Evolutionary conservation across 2,888 invertebrate genomes (phyloP).

Genomic region (Lepidonotus clava): DNA sequence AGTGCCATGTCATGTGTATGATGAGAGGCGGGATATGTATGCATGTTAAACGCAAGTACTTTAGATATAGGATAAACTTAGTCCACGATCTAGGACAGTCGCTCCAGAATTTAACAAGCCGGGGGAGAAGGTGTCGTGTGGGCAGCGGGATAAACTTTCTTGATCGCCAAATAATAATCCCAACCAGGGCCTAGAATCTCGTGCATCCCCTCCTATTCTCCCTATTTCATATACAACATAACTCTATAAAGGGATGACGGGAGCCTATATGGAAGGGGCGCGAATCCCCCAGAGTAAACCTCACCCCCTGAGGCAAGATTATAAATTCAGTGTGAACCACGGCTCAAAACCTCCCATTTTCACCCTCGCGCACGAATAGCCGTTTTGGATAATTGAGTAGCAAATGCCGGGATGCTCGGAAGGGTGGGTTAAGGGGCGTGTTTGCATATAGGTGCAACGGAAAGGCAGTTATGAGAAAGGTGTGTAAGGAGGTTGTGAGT

Average conservation of each 20-base stretch:
- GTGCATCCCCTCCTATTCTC: not conserved
- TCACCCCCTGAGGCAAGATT: conserved; percentile 4
- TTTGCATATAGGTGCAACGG: not conserved
- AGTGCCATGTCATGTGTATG: too few relatives aligned
- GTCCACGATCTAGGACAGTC: too few relatives aligned
- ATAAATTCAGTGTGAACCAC: not conserved
- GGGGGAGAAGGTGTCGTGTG: not conserved
- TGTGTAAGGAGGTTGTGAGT: not conserved
- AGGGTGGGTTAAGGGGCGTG: not conserved
- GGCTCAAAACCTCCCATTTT: conserved; percentile 27
- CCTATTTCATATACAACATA: conserved; percentile 35
- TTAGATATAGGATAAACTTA: too few relatives aligned
- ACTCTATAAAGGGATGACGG: conserved; percentile 15
- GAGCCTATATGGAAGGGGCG: too few relatives aligned
- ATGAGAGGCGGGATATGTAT: too few relatives aligned
- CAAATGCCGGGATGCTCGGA: not conserved
- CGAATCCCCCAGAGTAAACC: too few relatives aligned
- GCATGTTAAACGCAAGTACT: too few relatives aligned
- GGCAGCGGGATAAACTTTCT: not conserved
- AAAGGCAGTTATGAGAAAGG: not conserved
- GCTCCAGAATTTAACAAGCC: too few relatives aligned
- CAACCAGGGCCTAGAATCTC: not conserved
- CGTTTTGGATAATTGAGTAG: conserved; percentile 42
- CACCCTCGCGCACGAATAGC: conserved; percentile 31
- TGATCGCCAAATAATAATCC: conserved; percentile 1